Conservation (phyloP, 2,888 invertebrate genomes). For the Synanthedon vespiformis region DNA sequence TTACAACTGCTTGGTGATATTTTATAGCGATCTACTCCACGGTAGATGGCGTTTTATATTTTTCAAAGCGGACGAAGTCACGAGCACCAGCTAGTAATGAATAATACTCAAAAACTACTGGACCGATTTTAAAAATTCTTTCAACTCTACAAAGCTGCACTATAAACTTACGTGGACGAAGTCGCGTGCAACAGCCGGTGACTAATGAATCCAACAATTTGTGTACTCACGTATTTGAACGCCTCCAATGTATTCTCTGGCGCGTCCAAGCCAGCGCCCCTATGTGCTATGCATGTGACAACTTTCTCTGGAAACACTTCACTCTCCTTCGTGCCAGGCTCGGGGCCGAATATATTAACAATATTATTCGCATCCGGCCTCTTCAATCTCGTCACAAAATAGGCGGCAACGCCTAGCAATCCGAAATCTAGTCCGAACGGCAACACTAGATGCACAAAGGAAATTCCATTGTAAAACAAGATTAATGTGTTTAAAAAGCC, state of each 20-base stretch:
- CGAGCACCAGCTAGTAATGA: too few species aligned
- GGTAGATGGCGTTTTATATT: too few species aligned
- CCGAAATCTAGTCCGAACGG: conserved; percentile 53
- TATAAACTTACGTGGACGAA: too few species aligned
- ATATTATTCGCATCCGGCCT: conserved; percentile 48
- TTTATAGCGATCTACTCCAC: too few species aligned
- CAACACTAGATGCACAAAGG: conserved; percentile 44
- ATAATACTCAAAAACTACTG: too few species aligned
- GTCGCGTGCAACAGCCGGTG: too few species aligned
- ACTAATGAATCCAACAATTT: too few species aligned
- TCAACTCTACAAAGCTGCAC: too few species aligned
- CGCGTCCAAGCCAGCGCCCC: conserved; percentile 81
- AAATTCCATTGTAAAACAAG: conserved; percentile 30
- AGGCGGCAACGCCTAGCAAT: conserved; percentile 38
- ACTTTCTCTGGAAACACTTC: conserved; percentile 49
- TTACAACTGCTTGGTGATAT: too few species aligned
- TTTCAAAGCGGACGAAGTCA: too few species aligned
- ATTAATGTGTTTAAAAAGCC: conserved; percentile 30
- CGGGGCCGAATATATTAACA: conserved; percentile 66
- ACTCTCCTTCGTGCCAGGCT: conserved; percentile 51
- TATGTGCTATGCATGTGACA: conserved; percentile 77
- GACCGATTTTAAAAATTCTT: too few species aligned
- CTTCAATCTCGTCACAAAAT: conserved; percentile 42
- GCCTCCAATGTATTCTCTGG: conserved; percentile 85
- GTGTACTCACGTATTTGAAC: conserved; percentile 72